phyloP scores from a whole-genome alignment of 2,797 vertebrate genomes.

The Lithobates sylvaticus region DNA sequence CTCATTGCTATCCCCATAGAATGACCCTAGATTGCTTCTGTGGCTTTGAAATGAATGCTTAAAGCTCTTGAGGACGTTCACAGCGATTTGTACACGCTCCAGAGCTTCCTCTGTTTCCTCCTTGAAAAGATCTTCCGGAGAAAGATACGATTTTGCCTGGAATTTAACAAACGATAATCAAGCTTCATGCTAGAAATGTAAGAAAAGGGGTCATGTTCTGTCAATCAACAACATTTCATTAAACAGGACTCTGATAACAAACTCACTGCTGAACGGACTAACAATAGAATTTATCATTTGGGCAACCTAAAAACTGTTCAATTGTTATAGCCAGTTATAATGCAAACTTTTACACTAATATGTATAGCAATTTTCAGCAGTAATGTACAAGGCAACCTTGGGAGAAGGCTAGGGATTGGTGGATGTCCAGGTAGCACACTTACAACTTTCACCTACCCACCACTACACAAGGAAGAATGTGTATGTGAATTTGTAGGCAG shows the following conservation, averaged over 20 bases:
- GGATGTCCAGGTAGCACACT: no score
- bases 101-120: constrained; percentile 81
- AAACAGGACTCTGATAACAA: background rate
- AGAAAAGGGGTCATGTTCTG: background rate
- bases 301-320: background rate
- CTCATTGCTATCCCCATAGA: constrained; percentile 66
- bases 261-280: background rate
- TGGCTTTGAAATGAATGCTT: constrained; percentile 78
- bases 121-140: constrained; percentile 77
- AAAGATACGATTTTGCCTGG: constrained; percentile 78
- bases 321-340: background rate
- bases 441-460: no score
- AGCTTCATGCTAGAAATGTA: background rate
- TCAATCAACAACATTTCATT: background rate
- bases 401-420: no score
- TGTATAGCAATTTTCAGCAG: no score
- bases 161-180: constrained; percentile 54
- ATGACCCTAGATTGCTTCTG: constrained; percentile 73
- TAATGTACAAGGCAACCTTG: no score
- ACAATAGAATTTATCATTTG: background rate
- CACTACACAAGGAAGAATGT: no score
- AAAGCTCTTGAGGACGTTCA: constrained; percentile 76
- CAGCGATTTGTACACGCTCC: constrained; percentile 75
- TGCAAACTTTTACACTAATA: no score
- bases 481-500: no score